Evolutionary conservation across 2,113 vertebrate genomes (phyloP), one percentile per base, ranked within the genome.

Genomic region (Dasypus novemcinctus): DNA sequence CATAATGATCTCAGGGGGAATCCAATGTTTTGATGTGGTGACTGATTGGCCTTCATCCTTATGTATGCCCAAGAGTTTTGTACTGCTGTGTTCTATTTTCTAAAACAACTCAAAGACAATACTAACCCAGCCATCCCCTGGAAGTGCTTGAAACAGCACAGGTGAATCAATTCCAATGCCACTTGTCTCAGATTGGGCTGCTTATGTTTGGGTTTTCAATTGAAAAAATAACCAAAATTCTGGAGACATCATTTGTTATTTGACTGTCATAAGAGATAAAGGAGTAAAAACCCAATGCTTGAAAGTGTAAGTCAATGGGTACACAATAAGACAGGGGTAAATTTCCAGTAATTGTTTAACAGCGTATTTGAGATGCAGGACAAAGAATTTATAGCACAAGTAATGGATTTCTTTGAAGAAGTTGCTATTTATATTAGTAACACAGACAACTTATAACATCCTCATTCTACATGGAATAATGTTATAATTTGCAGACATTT

Each of bases 31-130:
- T 12, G 3, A 25, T 81, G 29, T 98, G 75, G 72, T 0, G 33
- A 54, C 9, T 4, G 4, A 27, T 87, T 96, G 1, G 43, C 81
- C 23, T 98, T 98, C 57, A 15, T 75, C 14, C 93, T 97, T 43
- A 7, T 33, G 5, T 43, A 46, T 7, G 5, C 98, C 21, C 97
- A 98, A 54, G 91, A 92, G 11, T 97, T 97, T 20, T 98, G 96
- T 2, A 93, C 95, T 0, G 95, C 96, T 9, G 1, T 96, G 41
- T 95, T 91, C n/a, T 97, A 96, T 21, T 3, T 87, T 27, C 41
- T 97, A 31, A 15, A 5, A 31, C 2, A 11, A 15, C 69, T 90
- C 2, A 27, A 3, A 23, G 87, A 57, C 9, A 5, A 1, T 3
- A 20, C n/a, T 1, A 23, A 46, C 18, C 12, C 46, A 0, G 38